Conservation (phyloP, 1,140 invertebrate genomes). For the Drosophila setifemur region DNA sequence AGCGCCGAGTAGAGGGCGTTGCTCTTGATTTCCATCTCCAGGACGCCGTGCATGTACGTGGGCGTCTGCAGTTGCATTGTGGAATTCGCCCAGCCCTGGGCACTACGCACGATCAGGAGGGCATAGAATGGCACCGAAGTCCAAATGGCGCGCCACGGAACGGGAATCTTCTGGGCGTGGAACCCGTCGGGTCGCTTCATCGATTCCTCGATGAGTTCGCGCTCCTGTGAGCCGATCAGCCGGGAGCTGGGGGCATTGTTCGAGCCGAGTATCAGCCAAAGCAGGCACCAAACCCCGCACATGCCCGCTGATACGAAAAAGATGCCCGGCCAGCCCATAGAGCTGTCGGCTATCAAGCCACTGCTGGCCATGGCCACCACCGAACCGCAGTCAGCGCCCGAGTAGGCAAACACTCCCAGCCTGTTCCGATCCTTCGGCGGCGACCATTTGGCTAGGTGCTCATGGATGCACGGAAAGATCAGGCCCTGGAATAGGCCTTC, state of each 20-base stretch:
- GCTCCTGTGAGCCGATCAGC: conserved; percentile 85
- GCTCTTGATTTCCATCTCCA: conserved; percentile 90
- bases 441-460: conserved; percentile 82
- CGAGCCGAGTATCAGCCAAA: conserved; percentile 86
- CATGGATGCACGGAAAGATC: conserved; percentile 90
- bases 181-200: conserved; percentile 65
- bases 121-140: conserved; percentile 92
- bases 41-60: conserved; percentile 84
- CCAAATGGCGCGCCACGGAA: conserved; percentile 90
- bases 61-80: conserved; percentile 95
- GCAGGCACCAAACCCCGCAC: conserved; percentile 85
- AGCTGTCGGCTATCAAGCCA: conserved; percentile 86
- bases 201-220: conserved; percentile 85
- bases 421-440: conserved; percentile 85
- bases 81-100: conserved; percentile 97
- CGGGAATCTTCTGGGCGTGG: conserved; percentile 67
- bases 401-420: conserved; percentile 85
- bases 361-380: conserved; percentile 87
- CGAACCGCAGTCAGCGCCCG: conserved; percentile 88
- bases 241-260: conserved; percentile 86
- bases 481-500: conserved; percentile 91
- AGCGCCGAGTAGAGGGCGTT: conserved; percentile 89
- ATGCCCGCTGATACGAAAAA: conserved; percentile 90
- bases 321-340: conserved; percentile 89
- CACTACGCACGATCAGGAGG: conserved; percentile 91